Evolutionary conservation across 1,140 invertebrate genomes (phyloP).

Genomic region (Formica exsecta): DNA sequence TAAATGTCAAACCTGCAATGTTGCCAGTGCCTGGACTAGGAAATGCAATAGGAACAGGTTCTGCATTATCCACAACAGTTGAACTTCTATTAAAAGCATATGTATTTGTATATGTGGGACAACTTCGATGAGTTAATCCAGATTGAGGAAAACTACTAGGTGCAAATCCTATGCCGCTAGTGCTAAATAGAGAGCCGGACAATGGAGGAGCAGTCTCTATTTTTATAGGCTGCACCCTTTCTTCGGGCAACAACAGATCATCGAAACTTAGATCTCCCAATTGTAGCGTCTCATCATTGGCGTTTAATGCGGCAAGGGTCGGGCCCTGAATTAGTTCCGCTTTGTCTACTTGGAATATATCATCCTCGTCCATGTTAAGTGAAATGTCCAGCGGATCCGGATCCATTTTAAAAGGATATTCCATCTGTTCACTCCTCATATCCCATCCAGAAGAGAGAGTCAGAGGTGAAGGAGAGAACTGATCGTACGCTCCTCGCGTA

Average conservation of each 20-base stretch:
- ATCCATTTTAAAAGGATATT: constrained; percentile 81
- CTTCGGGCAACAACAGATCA: constrained; percentile 92
- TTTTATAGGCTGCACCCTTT: constrained; percentile 83
- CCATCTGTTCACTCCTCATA: constrained; percentile 77
- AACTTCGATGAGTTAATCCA: constrained; percentile 77
- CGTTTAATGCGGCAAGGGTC: constrained; percentile 95
- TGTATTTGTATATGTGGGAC: constrained; percentile 73
- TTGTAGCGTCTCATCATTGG: constrained; percentile 92
- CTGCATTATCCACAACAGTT: constrained; percentile 79
- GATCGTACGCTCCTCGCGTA: constrained; percentile 79
- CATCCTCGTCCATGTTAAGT: constrained; percentile 94
- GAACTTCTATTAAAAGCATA: constrained; percentile 78
- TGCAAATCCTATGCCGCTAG: constrained; percentile 72
- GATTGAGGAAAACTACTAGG: constrained; percentile 84
- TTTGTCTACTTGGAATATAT: constrained; percentile 96
- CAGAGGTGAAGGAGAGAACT: constrained; percentile 85
- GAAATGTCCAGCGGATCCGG: constrained; percentile 81
- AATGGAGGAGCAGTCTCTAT: constrained; percentile 68
- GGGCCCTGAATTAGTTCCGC: constrained; percentile 94
- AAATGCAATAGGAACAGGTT: constrained; percentile 80
- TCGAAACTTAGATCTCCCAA: constrained; percentile 94
- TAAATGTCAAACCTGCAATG: constrained; percentile 79
- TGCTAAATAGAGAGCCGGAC: constrained; percentile 75
- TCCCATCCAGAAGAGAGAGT: constrained; percentile 79
- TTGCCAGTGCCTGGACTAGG: constrained; percentile 83